phyloP scores from a whole-genome alignment of 1,140 invertebrate genomes.

The Galendromus occidentalis region DNA sequence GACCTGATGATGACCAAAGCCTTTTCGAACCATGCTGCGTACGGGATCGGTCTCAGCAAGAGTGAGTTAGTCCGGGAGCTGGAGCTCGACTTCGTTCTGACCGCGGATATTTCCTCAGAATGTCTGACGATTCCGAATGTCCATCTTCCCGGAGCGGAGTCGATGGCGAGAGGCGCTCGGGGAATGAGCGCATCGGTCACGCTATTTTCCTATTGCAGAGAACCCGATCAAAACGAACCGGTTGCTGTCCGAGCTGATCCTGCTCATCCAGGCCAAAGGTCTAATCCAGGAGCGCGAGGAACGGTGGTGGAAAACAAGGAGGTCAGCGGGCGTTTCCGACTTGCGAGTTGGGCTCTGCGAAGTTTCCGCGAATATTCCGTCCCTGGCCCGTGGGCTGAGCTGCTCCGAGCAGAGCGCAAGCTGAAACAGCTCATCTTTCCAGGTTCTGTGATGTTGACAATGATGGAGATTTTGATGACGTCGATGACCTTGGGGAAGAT shows the following conservation, averaged over 20 bases:
- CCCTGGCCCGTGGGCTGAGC: too few relatives aligned
- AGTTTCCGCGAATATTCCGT: too few relatives aligned
- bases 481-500: background rate
- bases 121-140: too few relatives aligned
- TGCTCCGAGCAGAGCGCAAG: too few relatives aligned
- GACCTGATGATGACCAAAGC: slow-evolving; percentile 1
- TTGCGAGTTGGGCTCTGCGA: background rate
- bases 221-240: background rate
- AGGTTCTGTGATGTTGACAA: slow-evolving; percentile 6
- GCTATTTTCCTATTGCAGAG: background rate
- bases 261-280: background rate
- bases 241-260: background rate
- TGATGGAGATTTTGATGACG: slow-evolving; percentile 1
- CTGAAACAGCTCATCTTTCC: background rate
- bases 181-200: too few relatives aligned
- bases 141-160: too few relatives aligned
- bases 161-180: too few relatives aligned
- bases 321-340: background rate
- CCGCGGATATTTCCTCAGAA: too few relatives aligned
- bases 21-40: background rate
- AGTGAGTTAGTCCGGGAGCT: too few relatives aligned
- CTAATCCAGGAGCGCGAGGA: background rate
- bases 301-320: slow-evolving; percentile 1
- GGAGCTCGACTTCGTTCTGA: too few relatives aligned
- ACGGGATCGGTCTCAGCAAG: background rate